Base-by-base conservation (phyloP, 2,797 vertebrate genomes). In the Hapalemur alaotrensis region DNA sequence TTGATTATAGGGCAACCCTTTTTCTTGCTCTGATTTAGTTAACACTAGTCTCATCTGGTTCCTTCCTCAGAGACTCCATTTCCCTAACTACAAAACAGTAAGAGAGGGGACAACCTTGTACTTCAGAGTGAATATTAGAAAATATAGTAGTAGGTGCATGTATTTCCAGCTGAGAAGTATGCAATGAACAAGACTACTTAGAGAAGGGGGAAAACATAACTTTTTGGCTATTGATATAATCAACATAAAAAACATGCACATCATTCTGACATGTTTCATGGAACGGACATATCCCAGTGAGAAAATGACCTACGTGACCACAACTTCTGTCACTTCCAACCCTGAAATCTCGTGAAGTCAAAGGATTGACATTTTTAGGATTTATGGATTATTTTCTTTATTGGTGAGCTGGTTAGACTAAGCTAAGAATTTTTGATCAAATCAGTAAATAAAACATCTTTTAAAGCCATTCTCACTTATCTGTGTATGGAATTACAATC, bases 401-500 rank as follows among this genome's bases (percentile, higher is more conserved):
- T 57, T 84, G 35, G 7, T 52, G 52, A 94, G 8, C 65, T 93
- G 43, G 4, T 61, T 89, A 95, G 52, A 73, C 25, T 79, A 75
- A 85, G 15, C 41, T 18, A 79, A 63, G 22, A 35, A n/a, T 32
- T 88, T 93, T 80, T 95, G 1, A 93, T 57, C 61, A 65, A 89
- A 35, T 88, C 79, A 69, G 28, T 81, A 75, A 95, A 86, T 61
- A 89, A 84, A 92, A 28, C 23, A 90, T 89, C 35, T 79, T 89
- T 97, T 75, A 94, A 97, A 93, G 32, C 25, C 30, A 41, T 54
- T 89, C 41, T 93, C 17, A 73, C n/a, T 89, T 82, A 91, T 61
- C 38, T 93, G 5, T 82, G 11, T 78, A 52, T 69, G 38, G 20
- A 69, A 78, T 73, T 63, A 81, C 9, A n/a, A 75, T 43, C 30